phyloP scores from a whole-genome alignment of 2,888 invertebrate species.

The Cryptus viduatorius region DNA sequence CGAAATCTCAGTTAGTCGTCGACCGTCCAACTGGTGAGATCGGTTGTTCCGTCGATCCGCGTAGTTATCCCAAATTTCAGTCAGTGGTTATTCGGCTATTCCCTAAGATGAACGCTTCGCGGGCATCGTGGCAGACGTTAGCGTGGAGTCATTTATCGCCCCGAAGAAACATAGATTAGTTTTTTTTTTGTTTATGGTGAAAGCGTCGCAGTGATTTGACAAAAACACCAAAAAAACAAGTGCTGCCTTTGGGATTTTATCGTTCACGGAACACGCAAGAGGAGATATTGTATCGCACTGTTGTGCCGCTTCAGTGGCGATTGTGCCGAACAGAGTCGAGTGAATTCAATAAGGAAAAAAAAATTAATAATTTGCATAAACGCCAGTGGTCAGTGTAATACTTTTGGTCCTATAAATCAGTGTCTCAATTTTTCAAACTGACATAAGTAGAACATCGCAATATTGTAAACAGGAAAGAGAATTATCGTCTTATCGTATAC shows the following conservation, averaged over 20 bases:
- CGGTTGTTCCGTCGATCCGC: slow-evolving; percentile 42
- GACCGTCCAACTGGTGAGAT: slow-evolving; percentile 64
- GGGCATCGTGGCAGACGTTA: neutral
- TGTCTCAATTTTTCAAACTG: neutral
- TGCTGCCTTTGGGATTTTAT: slow-evolving; percentile 23
- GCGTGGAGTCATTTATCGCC: slow-evolving; percentile 6
- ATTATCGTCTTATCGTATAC: neutral
- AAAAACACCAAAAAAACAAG: slow-evolving; percentile 38
- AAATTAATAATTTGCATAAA: slow-evolving; percentile 18
- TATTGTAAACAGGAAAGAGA: neutral
- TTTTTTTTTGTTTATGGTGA: slow-evolving; percentile 46
- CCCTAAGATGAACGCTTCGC: neutral
- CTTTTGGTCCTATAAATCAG: neutral
- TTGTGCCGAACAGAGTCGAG: slow-evolving; percentile 10
- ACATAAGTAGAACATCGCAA: too few relatives aligned
- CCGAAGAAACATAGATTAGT: neutral
- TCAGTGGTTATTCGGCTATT: neutral
- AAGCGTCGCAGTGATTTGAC: slow-evolving; percentile 35
- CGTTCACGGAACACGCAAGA: slow-evolving; percentile 20
- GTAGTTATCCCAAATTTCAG: neutral
- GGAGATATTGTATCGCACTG: slow-evolving; percentile 51
- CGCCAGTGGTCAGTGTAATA: neutral
- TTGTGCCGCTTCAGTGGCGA: slow-evolving; percentile 20
- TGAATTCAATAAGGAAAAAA: slow-evolving; percentile 11
- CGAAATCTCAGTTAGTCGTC: slow-evolving; percentile 69